Evolutionary conservation across 2,113 vertebrate genomes (phyloP).

Genomic region (Paralichthys olivaceus): DNA sequence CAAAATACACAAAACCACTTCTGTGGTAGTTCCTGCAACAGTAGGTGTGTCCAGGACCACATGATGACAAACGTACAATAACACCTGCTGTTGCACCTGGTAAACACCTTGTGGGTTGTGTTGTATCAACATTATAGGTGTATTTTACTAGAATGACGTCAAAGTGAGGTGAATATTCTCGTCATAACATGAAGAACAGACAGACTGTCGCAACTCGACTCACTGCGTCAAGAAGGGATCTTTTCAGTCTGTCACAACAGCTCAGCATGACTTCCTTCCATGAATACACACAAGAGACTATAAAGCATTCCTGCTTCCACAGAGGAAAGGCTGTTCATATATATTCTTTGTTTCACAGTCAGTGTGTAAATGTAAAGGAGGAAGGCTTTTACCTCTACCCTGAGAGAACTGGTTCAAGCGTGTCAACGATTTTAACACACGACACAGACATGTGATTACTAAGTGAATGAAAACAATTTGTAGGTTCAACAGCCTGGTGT

Average conservation of each 20-base stretch:
- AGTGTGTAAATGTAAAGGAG: too few species aligned
- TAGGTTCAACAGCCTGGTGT: background rate
- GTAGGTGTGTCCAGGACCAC: background rate
- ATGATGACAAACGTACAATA: background rate
- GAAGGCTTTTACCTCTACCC: too few species aligned
- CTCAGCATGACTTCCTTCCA: conserved; percentile 1
- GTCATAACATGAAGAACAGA: background rate
- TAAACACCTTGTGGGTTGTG: too few species aligned
- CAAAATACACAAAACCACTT: background rate
- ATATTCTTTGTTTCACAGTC: background rate
- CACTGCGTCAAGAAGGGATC: background rate
- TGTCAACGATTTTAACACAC: background rate
- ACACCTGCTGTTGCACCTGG: background rate
- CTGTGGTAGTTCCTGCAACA: background rate
- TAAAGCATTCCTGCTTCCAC: background rate
- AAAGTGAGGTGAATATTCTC: background rate
- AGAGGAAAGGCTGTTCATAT: background rate
- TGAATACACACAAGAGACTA: background rate
- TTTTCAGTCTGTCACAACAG: background rate
- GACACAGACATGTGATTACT: background rate
- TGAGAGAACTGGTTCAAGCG: background rate
- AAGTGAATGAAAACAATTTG: background rate
- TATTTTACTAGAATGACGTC: background rate
- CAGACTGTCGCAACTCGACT: background rate
- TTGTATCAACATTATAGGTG: too few species aligned